phyloP scores from a whole-genome alignment of 2,888 invertebrate genomes.

The Apoda limacodes region DNA sequence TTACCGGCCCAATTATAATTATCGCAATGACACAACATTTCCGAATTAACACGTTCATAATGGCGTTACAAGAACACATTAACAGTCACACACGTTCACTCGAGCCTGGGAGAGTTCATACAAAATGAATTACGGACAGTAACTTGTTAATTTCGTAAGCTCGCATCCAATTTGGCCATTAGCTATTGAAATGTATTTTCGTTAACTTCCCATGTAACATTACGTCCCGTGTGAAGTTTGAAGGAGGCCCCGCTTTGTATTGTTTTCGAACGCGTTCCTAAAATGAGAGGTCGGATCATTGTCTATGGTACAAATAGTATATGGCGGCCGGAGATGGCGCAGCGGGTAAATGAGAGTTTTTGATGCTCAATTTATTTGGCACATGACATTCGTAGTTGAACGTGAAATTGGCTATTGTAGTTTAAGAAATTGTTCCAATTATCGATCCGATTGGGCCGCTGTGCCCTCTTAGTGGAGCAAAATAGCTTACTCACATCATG shows the following conservation, averaged over 20 bases:
- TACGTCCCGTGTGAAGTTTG: conserved; percentile 44
- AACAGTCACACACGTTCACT: conserved; percentile 51
- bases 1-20: conserved; percentile 21
- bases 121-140: conserved; percentile 49
- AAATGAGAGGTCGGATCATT: too few relatives aligned
- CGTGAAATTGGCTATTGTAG: conserved; percentile 43
- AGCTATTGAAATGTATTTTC: conserved; percentile 66
- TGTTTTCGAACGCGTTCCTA: conserved; percentile 35
- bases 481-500: too few relatives aligned
- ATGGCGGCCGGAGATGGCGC: too few relatives aligned
- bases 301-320: too few relatives aligned
- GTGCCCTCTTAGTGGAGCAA: too few relatives aligned
- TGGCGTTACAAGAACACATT: conserved; percentile 45
- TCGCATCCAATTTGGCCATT: conserved; percentile 54
- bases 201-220: conserved; percentile 52
- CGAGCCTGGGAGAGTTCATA: conserved; percentile 48
- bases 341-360: too few relatives aligned
- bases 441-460: too few relatives aligned
- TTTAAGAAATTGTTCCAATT: too few relatives aligned
- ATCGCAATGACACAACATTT: conserved; percentile 35
- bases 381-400: conserved; percentile 35
- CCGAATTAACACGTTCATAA: conserved; percentile 38
- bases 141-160: conserved; percentile 61
- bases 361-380: conserved; percentile 39
- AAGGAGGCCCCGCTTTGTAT: conserved; percentile 39